These are phyloP conservation scores for Drosophila repletoides DNA, from an alignment of 1,140 invertebrate species.

Conservation along the genomic window DNA sequence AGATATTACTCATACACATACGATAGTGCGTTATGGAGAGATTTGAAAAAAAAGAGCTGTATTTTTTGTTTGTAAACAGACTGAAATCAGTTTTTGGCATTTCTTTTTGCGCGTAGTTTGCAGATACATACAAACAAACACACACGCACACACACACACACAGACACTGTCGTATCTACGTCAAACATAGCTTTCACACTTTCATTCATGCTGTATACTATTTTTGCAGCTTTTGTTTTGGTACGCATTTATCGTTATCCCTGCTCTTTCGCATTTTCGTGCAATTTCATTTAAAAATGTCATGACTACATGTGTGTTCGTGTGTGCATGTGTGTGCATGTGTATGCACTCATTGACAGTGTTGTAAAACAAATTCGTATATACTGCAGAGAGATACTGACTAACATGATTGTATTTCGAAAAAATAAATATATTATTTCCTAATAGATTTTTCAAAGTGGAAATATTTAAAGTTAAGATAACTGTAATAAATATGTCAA, in stretches of 20 bases:
- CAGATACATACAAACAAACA: background rate
- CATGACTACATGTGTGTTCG: background rate
- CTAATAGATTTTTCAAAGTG: no score
- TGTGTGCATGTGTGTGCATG: background rate
- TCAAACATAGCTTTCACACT: slow-evolving; percentile 62
- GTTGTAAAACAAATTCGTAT: no score
- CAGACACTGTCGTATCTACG: background rate
- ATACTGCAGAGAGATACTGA: no score
- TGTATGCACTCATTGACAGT: slow-evolving; percentile 2
- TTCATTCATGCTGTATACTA: slow-evolving; percentile 44
- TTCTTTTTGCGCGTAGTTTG: slow-evolving; percentile 37
- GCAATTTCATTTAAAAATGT: background rate
- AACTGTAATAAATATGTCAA: no score
- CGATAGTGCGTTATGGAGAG: slow-evolving; percentile 25
- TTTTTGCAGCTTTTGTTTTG: slow-evolving; percentile 38
- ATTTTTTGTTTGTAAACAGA: slow-evolving; percentile 67
- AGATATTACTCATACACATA: slow-evolving; percentile 4
- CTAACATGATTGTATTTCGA: no score
- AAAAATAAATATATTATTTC: no score
- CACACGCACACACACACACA: background rate
- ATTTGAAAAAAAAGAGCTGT: slow-evolving; percentile 53
- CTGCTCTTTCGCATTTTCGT: slow-evolving; percentile 1
- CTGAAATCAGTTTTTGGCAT: slow-evolving; percentile 36
- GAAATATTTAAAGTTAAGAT: no score
- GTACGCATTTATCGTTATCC: slow-evolving; percentile 37